phyloP scores from a whole-genome alignment of 2,888 invertebrate genomes.

The Caenorhabditis sp. region DNA sequence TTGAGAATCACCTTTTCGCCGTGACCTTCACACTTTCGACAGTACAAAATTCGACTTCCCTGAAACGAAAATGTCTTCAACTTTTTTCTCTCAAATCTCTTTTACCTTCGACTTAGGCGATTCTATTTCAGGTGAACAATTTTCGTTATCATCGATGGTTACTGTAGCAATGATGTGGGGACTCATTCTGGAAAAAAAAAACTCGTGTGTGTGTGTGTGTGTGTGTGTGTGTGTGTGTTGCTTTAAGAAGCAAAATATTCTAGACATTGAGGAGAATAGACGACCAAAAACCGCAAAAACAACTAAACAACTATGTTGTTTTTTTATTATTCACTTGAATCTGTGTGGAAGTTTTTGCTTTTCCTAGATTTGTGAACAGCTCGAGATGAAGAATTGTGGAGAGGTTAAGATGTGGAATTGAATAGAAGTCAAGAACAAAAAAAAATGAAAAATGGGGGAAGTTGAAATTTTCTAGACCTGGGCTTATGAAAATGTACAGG shows the following conservation, averaged over 20 bases:
- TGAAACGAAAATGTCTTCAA: no score
- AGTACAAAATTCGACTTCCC: constrained; percentile 48
- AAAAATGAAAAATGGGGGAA: neutral
- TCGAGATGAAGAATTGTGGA: neutral
- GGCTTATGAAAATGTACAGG: no score
- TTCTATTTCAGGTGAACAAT: constrained; percentile 25
- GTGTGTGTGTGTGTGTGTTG: no score
- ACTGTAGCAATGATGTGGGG: constrained; percentile 32
- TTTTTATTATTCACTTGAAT: neutral
- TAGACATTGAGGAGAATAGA: neutral
- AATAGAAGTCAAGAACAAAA: neutral
- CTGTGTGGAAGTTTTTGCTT: neutral
- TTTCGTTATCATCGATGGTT: constrained; percentile 38
- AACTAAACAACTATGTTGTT: constrained; percentile 1
- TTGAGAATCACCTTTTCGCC: constrained; percentile 58
- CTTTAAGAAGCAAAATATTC: no score
- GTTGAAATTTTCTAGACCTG: no score
- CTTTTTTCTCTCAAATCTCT: no score
- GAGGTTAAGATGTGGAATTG: neutral
- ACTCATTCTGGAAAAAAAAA: constrained; percentile 30
- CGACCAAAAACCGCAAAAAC: neutral
- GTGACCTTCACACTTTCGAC: constrained; percentile 65
- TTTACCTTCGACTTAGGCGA: constrained; percentile 35
- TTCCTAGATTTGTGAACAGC: neutral
- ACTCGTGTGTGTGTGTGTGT: neutral